These are phyloP conservation scores for Prosopocoilus inquinatus DNA, from an alignment of 2,888 invertebrate species.

Conservation along the genomic window DNA sequence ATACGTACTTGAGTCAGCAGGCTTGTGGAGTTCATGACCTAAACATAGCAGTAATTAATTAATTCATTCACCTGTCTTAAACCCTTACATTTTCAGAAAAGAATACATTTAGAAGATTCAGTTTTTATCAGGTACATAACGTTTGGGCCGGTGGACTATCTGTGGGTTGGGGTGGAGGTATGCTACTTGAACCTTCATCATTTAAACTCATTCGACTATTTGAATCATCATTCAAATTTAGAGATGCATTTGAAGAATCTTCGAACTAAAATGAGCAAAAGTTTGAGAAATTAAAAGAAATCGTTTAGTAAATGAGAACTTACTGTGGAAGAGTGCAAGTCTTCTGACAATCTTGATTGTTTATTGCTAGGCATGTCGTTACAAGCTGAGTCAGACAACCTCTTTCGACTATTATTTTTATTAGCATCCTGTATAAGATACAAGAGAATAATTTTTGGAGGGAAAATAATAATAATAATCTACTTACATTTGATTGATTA, in stretches of 20 bases:
- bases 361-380: conserved; percentile 32
- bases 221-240: conserved; percentile 51
- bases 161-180: conserved; percentile 25
- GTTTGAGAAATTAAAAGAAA: neutral
- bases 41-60: conserved; percentile 24
- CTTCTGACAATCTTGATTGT: conserved; percentile 42
- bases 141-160: conserved; percentile 32
- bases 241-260: conserved; percentile 51
- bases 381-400: conserved; percentile 32
- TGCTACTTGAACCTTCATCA: conserved; percentile 33
- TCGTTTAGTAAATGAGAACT: conserved; percentile 18
- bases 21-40: conserved; percentile 23
- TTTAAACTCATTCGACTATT: conserved; percentile 47
- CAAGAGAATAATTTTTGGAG: neutral
- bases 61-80: conserved; percentile 5
- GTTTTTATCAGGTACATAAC: conserved; percentile 44
- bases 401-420: conserved; percentile 30
- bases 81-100: conserved; percentile 23
- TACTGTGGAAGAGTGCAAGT: conserved; percentile 38
- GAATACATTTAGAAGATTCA: conserved; percentile 6
- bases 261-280: conserved; percentile 43
- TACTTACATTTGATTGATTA: neutral
- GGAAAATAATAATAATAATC: neutral
- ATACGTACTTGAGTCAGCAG: conserved; percentile 42
- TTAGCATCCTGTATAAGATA: conserved; percentile 11